Evolutionary conservation across 2,888 invertebrate genomes (phyloP).

Genomic region (Acrocyrtus sp.): DNA sequence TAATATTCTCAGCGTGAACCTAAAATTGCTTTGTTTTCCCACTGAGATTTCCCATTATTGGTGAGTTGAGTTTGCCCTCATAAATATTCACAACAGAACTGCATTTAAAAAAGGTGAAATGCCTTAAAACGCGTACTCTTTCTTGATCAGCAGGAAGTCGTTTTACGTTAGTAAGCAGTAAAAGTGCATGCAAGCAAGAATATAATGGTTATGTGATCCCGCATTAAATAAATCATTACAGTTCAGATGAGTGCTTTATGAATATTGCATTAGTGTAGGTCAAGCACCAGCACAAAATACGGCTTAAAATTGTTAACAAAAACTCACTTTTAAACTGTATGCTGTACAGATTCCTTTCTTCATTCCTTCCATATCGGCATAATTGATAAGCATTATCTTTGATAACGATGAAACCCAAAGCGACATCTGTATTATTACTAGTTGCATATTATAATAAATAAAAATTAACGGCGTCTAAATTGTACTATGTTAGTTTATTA

Average conservation of each 20-base stretch:
- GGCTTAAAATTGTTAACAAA: too few relatives aligned
- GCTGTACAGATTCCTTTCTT: too few relatives aligned
- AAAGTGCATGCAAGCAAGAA: neutral
- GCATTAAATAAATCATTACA: conserved; percentile 4
- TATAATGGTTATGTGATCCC: neutral
- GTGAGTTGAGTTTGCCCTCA: conserved; percentile 12
- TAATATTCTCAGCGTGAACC: conserved; percentile 38
- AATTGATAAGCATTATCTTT: too few relatives aligned
- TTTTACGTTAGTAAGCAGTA: neutral
- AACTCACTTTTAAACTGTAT: too few relatives aligned
- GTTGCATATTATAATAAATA: too few relatives aligned
- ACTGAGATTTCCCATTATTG: conserved; percentile 4
- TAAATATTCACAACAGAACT: conserved; percentile 46
- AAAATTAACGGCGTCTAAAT: too few relatives aligned
- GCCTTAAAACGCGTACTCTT: conserved; percentile 18
- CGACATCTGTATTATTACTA: too few relatives aligned
- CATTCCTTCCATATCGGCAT: too few relatives aligned
- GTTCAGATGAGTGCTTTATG: conserved; percentile 2
- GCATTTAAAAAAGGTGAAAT: conserved; percentile 1
- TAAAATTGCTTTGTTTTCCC: conserved; percentile 35
- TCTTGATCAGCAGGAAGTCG: conserved; percentile 16
- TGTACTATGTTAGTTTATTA: too few relatives aligned
- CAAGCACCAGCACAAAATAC: too few relatives aligned
- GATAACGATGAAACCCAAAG: too few relatives aligned
- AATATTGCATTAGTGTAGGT: conserved; percentile 41